Conservation (phyloP, 1,140 invertebrate genomes). For the Littorina saxatilis region DNA sequence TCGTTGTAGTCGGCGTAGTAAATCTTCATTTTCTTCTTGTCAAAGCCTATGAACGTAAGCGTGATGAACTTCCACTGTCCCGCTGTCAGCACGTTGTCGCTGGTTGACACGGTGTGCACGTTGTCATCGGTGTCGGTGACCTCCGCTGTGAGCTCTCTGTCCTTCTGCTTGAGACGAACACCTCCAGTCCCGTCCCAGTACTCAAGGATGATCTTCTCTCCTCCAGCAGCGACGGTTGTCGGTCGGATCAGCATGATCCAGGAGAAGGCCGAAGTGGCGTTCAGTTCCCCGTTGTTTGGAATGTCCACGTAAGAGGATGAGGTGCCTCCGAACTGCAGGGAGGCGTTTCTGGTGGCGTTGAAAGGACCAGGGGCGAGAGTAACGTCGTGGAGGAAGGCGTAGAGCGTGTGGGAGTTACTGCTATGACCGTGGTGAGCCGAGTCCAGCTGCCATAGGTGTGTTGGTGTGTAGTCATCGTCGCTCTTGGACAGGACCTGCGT, state of each 20-base stretch:
- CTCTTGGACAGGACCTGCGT: neutral
- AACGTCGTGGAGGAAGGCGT: conserved; percentile 27
- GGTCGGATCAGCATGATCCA: conserved; percentile 23
- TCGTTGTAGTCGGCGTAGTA: neutral
- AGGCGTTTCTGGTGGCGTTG: neutral
- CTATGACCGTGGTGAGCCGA: conserved; percentile 10
- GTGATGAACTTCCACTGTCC: neutral
- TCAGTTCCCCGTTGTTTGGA: neutral
- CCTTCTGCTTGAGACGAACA: neutral
- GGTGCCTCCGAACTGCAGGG: neutral
- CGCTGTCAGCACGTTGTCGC: neutral
- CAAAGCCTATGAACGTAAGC: neutral
- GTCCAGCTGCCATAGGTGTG: conserved; percentile 27
- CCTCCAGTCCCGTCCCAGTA: conserved; percentile 25
- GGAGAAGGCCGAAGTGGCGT: neutral
- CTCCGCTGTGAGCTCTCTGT: neutral
- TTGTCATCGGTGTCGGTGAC: neutral
- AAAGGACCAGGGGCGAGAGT: conserved; percentile 8
- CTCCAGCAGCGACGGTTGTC: neutral
- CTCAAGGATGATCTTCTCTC: conserved; percentile 14
- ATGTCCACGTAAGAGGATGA: conserved; percentile 17
- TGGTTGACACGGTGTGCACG: neutral
- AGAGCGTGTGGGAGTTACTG: conserved; percentile 2
- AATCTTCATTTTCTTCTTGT: neutral
- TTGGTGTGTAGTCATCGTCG: conserved; percentile 20